Evolutionary conservation across 92 coral and sea anemone species (phyloP).

Genomic region (Pocillopora meandrina): DNA sequence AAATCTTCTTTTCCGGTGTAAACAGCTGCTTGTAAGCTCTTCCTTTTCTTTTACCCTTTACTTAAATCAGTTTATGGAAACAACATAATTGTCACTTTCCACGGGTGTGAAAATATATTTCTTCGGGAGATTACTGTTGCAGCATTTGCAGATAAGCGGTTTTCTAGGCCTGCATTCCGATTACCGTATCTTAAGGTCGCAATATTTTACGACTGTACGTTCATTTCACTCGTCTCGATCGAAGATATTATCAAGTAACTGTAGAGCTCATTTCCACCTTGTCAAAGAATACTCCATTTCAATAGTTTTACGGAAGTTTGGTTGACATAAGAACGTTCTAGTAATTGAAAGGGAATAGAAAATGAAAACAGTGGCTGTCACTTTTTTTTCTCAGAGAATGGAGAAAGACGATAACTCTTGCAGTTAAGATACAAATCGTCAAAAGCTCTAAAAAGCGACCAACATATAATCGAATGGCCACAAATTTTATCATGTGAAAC

Average conservation of each 20-base stretch:
- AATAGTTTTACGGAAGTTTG: background rate
- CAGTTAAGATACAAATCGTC: too few relatives aligned
- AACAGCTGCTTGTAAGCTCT: slow-evolving; percentile 6
- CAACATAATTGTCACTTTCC: background rate
- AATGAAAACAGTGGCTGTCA: background rate
- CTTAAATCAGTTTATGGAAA: background rate
- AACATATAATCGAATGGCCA: too few relatives aligned
- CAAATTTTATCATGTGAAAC: too few relatives aligned
- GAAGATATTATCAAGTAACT: background rate
- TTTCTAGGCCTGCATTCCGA: too few relatives aligned
- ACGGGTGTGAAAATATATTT: background rate
- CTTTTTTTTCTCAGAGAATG: background rate
- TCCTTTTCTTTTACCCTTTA: background rate
- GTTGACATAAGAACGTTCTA: slow-evolving; percentile 10
- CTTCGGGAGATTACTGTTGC: background rate
- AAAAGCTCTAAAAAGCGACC: too few relatives aligned
- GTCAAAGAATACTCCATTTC: slow-evolving; percentile 4
- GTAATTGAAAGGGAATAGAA: slow-evolving; percentile 1
- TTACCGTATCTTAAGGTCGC: too few relatives aligned
- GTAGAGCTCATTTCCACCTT: slow-evolving; percentile 10
- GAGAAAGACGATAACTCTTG: too few relatives aligned
- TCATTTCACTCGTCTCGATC: background rate
- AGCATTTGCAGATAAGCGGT: too few relatives aligned
- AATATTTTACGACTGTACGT: background rate
- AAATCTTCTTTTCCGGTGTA: slow-evolving; percentile 13